Evolutionary conservation across 1,140 invertebrate genomes (phyloP), one percentile per base, ranked within the genome.

Genomic region (Pseudoatta argentina): DNA sequence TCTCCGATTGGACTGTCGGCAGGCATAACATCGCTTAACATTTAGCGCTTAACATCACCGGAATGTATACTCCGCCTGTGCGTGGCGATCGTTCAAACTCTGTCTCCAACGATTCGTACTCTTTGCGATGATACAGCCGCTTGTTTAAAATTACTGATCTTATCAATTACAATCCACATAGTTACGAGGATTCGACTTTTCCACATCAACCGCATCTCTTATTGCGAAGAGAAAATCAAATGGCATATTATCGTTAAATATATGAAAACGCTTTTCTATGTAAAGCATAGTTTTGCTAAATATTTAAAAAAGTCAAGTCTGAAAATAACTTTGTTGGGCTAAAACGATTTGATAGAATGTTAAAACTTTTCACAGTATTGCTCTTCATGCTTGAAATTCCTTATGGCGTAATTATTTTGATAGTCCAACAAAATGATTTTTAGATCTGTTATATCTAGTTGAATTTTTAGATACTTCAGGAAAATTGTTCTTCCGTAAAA

Each of bases 1-100:
- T 24, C 21, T 10, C 21, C 59, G 88, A 89, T 90, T 78, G 67
- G 57, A 75, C 55, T 59, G 57, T 85, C 73, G 55, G 44, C 71
- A 44, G 55, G 44, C 71, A 44, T 87, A 85, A 85, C 77, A 24
- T 24, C 24, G 55, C n/a, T 59, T 59, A 85, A 89, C 71, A 14
- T 72, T 21, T 61, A 76, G 55, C 76, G 61, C 14, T 75, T 75
- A 86, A 90, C 81, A 18, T 71, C 73, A 63, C 34, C 18, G 34
- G 61, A 69, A 55, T 75, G 64, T 69, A 76, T 61, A 61, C 8
- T 59, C 75, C 4, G 24, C 76, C 63, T 77, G 63, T 71, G 44
- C 48, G 61, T 75, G 87, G 73, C 75, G 44, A 64, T 88, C 72
- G 79, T 61, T 71, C 69, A 53, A 82, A 30, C 57, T 78, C 39